Evolutionary conservation across 2,797 vertebrate genomes (phyloP), one percentile per base, ranked within the genome.

Genomic region (Pseudocheirus occidentalis): DNA sequence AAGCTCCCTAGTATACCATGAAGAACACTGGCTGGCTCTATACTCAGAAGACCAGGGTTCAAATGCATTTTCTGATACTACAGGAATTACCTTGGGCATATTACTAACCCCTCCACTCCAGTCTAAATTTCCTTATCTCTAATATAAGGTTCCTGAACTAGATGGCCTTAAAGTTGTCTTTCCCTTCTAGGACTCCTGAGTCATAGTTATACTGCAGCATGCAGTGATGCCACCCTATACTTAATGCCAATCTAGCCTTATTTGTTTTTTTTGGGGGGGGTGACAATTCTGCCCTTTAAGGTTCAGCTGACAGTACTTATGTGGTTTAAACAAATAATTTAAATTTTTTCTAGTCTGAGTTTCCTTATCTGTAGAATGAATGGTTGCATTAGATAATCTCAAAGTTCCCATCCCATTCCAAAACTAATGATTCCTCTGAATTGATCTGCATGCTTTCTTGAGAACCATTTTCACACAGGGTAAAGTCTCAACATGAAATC

Each of bases 391-490:
- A 24, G 18, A 24, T 81, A n/a, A 81, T 81, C n/a, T 81, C 66
- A 81, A 46, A 81, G 62, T 1, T 73, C 34, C 16, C 62, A n/a
- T 81, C n/a, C 6, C 9, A 2, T 18, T 81, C n/a, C n/a, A 81
- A 40, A 81, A 46, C n/a, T 81, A 46, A 81, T 81, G n/a, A 1
- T 18, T 81, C 18, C 18, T 9, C n/a, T 40, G 66, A 81, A 40
- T 40, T 81, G 66, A 27, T 87, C 21, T 87, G 40, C 40, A 87
- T 87, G 21, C 27, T 50, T 87, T 87, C 73, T 46, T 50, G 31
- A 29, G 55, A 96, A 94, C 66, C 93, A 92, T 62, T 91, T 94
- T 91, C 27, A 55, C 18, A 87, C 92, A 54, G 55, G 10, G 31
- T 12, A 92, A 96, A 40, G 13, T 93, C 16, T 40, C 55, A 2